phyloP scores from a whole-genome alignment of 2,797 vertebrate species.

The Setipinna tenuifilis region DNA sequence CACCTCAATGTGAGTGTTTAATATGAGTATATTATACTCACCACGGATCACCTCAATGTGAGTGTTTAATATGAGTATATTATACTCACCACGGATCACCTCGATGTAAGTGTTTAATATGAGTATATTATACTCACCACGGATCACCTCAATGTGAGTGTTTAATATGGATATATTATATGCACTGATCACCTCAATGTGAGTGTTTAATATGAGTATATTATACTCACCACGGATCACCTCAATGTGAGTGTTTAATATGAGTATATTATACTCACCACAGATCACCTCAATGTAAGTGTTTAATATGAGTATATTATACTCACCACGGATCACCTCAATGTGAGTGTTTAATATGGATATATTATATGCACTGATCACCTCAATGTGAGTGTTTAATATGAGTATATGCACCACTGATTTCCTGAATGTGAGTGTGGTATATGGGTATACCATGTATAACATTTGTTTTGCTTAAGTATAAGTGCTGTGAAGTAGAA shows the following conservation, averaged over 20 bases:
- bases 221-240: constrained; percentile 76
- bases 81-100: constrained; percentile 77
- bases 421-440: constrained; percentile 83
- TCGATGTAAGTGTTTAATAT: constrained; percentile 81
- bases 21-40: constrained; percentile 53
- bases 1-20: constrained; percentile 84
- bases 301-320: neutral
- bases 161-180: neutral
- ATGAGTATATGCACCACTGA: constrained; percentile 56
- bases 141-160: constrained; percentile 59
- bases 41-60: constrained; percentile 85
- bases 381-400: constrained; percentile 80
- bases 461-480: no score
- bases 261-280: constrained; percentile 73
- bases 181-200: constrained; percentile 68
- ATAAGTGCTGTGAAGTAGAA: no score
- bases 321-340: constrained; percentile 82
- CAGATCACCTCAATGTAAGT: constrained; percentile 85
- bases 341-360: constrained; percentile 72
- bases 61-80: constrained; percentile 63
- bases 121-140: constrained; percentile 73
- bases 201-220: neutral
- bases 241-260: constrained; percentile 81
- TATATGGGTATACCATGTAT: no score
- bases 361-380: constrained; percentile 67